Base-by-base conservation (phyloP, 2,888 invertebrate species). In the Drosophila mettleri region DNA sequence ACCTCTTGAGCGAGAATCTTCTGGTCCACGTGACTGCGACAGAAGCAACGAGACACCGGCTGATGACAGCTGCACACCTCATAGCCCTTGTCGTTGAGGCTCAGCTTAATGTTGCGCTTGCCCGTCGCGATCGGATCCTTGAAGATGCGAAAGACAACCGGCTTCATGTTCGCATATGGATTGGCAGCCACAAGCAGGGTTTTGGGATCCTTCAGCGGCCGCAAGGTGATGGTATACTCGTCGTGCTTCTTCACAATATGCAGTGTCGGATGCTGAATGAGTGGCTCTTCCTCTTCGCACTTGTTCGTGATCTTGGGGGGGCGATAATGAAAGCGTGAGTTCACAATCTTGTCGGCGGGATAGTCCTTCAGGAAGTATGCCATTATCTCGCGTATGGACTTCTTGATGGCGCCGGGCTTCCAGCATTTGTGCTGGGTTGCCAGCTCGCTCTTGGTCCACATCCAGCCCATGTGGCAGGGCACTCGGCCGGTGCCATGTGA, bases 121-220 rank as follows among this genome's bases (percentile, higher is more conserved):
- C 93, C 93, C 31, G 93, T 93, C 3, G 81, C 70, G 3, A 84
- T 39, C 31, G 94, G 93, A 83, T 94, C 94, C 81, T 95, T 95
- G 12, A 93, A 93, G 18, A 95, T 95, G 89, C 94, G 94, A 80
- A 95, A 95, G 53, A 95, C 93, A 90, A 95, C 93, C 0, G 95
- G 95, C 62, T 94, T 94, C 86, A 95, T 95, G 59, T 95, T 94
- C 33, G 95, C 94, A 86, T 95, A 95, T 0, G 95, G 95, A 88
- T 95, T 94, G 78, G 95, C 95, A 68, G 94, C 94, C 3, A 93
- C 92, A 8, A 92, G 92, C 36, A 95, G 92, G 18, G 93, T 93
- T 10, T 93, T 93, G 4, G 95, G 92, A 78, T 95, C 94, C 91
- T 95, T 95, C 3, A 95, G 89, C 0, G 95, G 95, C 63, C 95